Percentiles rank a stretch among this genome's conserved stretches.
These are phyloP conservation scores for Microtus montanus DNA, from an alignment of 2,113 vertebrate species.

Conservation along the genomic window DNA sequence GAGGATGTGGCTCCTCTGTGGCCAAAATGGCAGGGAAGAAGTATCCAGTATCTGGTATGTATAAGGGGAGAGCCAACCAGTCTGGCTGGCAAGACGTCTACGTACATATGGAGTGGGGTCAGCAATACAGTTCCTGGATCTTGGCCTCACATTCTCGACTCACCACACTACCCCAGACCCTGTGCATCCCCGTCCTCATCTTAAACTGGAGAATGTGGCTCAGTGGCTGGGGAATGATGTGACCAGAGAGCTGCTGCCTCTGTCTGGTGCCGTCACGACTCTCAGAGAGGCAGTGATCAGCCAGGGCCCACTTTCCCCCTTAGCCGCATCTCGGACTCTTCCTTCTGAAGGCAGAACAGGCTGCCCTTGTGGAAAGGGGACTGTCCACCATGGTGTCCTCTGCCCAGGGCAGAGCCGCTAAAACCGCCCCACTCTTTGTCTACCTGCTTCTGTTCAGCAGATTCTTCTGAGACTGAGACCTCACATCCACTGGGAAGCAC, in stretches of 20 bases:
- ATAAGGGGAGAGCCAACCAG: not conserved
- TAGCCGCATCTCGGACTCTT: not conserved
- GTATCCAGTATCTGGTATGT: not conserved
- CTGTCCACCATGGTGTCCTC: rapidly evolving
- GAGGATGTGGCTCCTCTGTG: not conserved
- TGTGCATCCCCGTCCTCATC: not conserved
- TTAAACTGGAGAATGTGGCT: not conserved
- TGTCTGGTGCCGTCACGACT: not conserved
- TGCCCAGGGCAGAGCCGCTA: rapidly evolving
- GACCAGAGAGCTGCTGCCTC: not conserved
- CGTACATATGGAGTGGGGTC: rapidly evolving
- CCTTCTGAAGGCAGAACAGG: not conserved
- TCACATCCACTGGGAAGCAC: not conserved
- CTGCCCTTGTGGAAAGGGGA: not conserved
- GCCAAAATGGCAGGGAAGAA: not conserved
- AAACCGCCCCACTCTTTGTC: not conserved
- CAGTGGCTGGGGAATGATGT: not conserved
- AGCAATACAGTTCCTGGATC: not conserved
- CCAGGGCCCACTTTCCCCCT: not conserved
- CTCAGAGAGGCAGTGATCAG: not conserved
- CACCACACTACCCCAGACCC: not conserved
- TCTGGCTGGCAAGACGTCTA: not conserved
- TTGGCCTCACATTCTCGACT: not conserved
- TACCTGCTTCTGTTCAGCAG: not conserved
- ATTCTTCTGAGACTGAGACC: not conserved